These are phyloP conservation scores for Odontothrips loti DNA, from an alignment of 2,888 invertebrate genomes.

Conservation along the genomic window DNA sequence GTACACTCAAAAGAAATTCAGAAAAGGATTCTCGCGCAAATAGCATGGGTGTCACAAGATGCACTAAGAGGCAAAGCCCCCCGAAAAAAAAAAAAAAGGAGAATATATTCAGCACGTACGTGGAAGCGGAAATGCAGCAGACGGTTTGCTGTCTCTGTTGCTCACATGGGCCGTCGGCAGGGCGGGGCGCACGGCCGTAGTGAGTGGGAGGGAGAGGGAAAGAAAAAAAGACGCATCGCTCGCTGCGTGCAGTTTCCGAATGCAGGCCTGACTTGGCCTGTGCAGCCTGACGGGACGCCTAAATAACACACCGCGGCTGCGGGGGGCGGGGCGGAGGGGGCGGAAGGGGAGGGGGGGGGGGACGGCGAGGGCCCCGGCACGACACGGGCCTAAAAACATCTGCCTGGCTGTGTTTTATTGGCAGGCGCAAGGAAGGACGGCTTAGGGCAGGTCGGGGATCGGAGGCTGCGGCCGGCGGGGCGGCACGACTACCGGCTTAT, in stretches of 20 bases:
- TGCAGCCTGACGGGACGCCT: not conserved
- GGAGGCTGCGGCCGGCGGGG: not conserved
- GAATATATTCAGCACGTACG: not conserved
- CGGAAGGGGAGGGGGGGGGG: too few species aligned
- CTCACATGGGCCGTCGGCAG: not conserved
- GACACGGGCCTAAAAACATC: not conserved
- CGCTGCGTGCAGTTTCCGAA: not conserved
- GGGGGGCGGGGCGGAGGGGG: too few species aligned
- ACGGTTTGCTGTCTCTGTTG: not conserved
- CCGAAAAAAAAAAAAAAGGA: too few species aligned
- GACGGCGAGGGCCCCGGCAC: not conserved
- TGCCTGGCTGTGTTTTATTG: conserved; percentile 20
- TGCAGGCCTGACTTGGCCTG: not conserved
- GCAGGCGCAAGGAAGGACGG: not conserved
- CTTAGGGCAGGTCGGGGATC: not conserved
- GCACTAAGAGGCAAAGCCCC: too few species aligned
- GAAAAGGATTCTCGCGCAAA: too few species aligned
- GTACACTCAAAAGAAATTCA: too few species aligned
- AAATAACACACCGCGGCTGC: not conserved
- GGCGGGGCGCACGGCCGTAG: not conserved
- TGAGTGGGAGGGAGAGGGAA: not conserved
- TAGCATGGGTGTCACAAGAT: too few species aligned
- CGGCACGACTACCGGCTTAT: not conserved
- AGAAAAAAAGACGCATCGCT: not conserved
- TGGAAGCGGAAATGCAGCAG: conserved; percentile 20